Conservation (phyloP, 2,797 vertebrate species). For the Sebastes hubbsi region DNA sequence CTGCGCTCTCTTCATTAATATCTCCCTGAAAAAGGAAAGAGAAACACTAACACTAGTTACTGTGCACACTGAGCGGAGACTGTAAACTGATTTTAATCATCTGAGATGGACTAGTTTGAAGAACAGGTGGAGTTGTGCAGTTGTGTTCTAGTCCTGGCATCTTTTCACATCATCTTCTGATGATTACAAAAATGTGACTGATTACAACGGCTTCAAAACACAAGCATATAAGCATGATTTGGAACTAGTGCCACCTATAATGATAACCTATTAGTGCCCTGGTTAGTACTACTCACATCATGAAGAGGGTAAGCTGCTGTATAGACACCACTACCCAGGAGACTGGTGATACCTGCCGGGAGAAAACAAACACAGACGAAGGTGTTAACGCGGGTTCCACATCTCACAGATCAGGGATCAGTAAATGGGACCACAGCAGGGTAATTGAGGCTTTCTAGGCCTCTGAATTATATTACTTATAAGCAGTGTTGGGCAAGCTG, state of each 20-base stretch:
- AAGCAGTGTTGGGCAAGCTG: not conserved
- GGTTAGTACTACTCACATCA: conserved; percentile 86
- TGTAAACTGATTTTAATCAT: not conserved
- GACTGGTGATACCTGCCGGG: conserved; percentile 91
- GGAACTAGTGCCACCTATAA: not conserved
- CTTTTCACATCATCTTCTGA: not conserved
- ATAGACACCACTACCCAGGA: conserved; percentile 93
- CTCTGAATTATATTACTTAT: no score
- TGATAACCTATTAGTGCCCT: not conserved
- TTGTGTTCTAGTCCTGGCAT: not conserved
- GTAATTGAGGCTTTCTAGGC: not conserved
- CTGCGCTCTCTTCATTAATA: conserved; percentile 86
- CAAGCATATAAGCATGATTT: not conserved
- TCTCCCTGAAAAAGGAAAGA: conserved; percentile 84
- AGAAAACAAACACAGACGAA: not conserved
- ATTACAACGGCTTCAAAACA: not conserved
- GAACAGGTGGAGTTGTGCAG: not conserved
- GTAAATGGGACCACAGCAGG: not conserved
- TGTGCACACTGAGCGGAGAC: not conserved
- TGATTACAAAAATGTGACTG: not conserved
- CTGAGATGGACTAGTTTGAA: not conserved
- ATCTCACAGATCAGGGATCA: not conserved
- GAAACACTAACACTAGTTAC: not conserved
- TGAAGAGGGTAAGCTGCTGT: conserved; percentile 94
- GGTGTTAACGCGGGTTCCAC: not conserved